Evolutionary conservation across 1,140 invertebrate species (phyloP), one percentile per base, ranked within the genome.

Genomic region (Heliconius hewitsoni): DNA sequence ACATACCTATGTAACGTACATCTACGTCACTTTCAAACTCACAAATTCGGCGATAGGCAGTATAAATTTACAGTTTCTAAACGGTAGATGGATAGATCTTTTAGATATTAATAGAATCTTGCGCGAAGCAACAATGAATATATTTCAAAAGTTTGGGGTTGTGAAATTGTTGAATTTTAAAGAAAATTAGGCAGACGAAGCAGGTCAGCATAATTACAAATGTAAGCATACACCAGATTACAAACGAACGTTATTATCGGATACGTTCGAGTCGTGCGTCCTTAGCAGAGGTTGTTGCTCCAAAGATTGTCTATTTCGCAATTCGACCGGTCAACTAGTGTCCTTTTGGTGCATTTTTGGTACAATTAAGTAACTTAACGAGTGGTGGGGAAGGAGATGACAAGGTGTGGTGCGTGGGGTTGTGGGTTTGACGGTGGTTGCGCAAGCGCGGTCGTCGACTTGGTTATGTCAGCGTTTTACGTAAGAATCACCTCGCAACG

Each of bases 391-490:
- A 85, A 81, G 87, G 85, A 83, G 83, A 74, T 79, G 85, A 80
- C 52, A 85, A 86, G 84, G 89, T 81, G 87, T 82, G 87, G 88
- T 88, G 91, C 89, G 92, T 91, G 93, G 92, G 91, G 91, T 92
- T 92, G 90, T 86, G 87, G 90, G 90, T 91, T 90, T 83, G 88
- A 84, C 85, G 81, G 76, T 85, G 87, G 86, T 94, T 94, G 90
- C 93, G 92, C 91, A 93, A 94, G 86, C 86, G 78, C 91, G 92
- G 93, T 94, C 93, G 90, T 91, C 91, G 93, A 93, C 91, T 93
- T 87, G 90, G 88, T 94, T 94, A 94, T 94, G 91, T 94, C 93
- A 94, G 90, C 85, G 81, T 85, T 86, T 94, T 94, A 93, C 91
- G 91, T 94, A 93, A 94, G 86, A 87, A 87, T 90, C 90, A 89